Percentiles rank a stretch among this genome's conserved stretches.
Evolutionary conservation across 2,888 invertebrate genomes (phyloP).

Genomic region (Aphidoletes aphidimyza): DNA sequence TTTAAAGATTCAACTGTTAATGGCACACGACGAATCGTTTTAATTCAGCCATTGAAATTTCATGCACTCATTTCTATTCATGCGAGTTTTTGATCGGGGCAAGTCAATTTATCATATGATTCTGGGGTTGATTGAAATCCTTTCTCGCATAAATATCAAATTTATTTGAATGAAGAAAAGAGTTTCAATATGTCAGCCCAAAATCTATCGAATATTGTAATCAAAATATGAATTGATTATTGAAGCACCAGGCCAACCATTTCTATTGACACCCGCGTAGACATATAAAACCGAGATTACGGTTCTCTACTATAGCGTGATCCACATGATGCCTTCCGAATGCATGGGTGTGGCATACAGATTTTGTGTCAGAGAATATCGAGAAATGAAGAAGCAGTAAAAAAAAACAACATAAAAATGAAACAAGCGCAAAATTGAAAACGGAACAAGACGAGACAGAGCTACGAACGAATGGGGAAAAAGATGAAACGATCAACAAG

Average conservation of each 20-base stretch:
- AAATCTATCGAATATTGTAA: neutral
- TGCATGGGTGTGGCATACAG: neutral
- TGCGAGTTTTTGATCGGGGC: neutral
- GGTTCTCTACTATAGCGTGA: no score
- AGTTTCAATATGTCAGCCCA: neutral
- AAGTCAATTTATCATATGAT: constrained; percentile 31
- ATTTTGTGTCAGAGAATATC: neutral
- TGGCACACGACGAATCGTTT: constrained; percentile 18
- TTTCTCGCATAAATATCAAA: constrained; percentile 13
- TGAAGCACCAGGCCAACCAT: neutral
- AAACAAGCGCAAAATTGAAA: constrained; percentile 14
- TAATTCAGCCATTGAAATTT: neutral
- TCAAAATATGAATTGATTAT: neutral
- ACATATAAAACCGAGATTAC: neutral
- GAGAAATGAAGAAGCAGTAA: neutral
- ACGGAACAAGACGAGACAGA: constrained; percentile 48
- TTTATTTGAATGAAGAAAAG: neutral
- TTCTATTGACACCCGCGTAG: neutral
- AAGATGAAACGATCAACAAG: neutral
- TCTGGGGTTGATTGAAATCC: constrained; percentile 10
- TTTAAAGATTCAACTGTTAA: neutral
- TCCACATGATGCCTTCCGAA: constrained; percentile 1
- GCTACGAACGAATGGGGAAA: neutral
- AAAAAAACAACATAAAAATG: neutral
- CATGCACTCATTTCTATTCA: neutral